These are phyloP conservation scores for Mastomys coucha DNA, from an alignment of 2,113 vertebrate genomes.

Conservation along the genomic window DNA sequence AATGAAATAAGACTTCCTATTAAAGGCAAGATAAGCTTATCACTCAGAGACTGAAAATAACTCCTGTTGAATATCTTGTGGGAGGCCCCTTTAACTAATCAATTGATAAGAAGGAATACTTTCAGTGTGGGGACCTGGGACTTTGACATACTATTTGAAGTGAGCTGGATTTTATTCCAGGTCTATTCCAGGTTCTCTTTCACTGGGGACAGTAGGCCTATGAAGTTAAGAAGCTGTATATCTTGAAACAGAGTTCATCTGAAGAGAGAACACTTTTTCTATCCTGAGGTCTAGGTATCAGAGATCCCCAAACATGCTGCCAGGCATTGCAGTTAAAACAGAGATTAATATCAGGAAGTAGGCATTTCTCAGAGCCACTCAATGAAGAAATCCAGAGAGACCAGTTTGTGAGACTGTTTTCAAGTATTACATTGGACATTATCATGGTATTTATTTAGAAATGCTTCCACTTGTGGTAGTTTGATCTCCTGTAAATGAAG, in stretches of 20 bases:
- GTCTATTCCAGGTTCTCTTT: neutral
- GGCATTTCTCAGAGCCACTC: neutral
- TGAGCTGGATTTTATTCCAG: neutral
- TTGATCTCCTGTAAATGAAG: neutral
- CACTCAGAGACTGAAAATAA: neutral
- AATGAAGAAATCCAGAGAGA: neutral
- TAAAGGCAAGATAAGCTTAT: neutral
- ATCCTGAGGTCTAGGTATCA: neutral
- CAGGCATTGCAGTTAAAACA: neutral
- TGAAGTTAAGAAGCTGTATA: neutral
- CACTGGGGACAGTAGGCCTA: neutral
- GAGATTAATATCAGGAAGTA: neutral
- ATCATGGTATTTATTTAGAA: neutral
- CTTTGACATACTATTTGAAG: neutral
- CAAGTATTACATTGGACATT: neutral
- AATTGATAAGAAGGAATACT: neutral
- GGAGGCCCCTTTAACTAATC: neutral
- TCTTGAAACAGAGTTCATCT: neutral
- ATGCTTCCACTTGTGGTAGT: neutral
- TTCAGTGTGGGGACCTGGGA: neutral
- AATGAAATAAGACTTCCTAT: neutral
- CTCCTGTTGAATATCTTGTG: neutral
- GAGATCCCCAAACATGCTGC: neutral
- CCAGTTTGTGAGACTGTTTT: neutral
- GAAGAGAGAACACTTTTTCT: neutral